Conservation (phyloP, 2,888 invertebrate genomes). For the Cetonia aurata region DNA sequence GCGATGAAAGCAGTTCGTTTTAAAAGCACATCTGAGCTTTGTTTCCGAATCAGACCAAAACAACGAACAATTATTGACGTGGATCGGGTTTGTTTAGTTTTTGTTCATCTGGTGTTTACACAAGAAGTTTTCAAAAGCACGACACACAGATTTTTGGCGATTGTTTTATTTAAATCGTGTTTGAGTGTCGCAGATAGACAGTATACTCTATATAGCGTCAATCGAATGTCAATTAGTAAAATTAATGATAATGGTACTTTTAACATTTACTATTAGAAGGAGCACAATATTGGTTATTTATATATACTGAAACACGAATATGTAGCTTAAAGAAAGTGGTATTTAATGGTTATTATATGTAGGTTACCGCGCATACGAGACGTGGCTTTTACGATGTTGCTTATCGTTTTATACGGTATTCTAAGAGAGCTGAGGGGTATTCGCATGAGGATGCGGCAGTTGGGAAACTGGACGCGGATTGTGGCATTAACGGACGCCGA, state of each 20-base stretch:
- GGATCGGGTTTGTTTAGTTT: constrained; percentile 11
- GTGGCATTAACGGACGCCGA: constrained; percentile 50
- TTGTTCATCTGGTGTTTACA: not conserved
- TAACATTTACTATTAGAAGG: not conserved
- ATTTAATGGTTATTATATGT: constrained; percentile 16
- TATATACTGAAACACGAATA: constrained; percentile 18
- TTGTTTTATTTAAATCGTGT: not conserved
- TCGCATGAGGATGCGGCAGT: constrained; percentile 52
- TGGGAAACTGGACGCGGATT: constrained; percentile 54
- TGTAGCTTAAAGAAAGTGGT: not conserved
- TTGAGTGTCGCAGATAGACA: not conserved
- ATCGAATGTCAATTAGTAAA: not conserved
- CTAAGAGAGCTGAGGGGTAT: constrained; percentile 42
- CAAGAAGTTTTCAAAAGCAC: constrained; percentile 12
- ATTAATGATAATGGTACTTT: not conserved
- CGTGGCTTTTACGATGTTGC: constrained; percentile 20
- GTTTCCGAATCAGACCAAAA: constrained; percentile 3
- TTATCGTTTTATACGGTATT: constrained; percentile 26
- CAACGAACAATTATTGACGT: constrained; percentile 12
- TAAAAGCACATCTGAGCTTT: constrained; percentile 28
- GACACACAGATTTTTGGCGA: not conserved
- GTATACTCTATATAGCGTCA: no score
- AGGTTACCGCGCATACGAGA: constrained; percentile 12
- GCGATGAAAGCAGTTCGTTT: constrained; percentile 20
- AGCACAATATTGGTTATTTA: constrained; percentile 7